Conservation (phyloP, 2,888 invertebrate genomes). For the Patella ulyssiponensis region DNA sequence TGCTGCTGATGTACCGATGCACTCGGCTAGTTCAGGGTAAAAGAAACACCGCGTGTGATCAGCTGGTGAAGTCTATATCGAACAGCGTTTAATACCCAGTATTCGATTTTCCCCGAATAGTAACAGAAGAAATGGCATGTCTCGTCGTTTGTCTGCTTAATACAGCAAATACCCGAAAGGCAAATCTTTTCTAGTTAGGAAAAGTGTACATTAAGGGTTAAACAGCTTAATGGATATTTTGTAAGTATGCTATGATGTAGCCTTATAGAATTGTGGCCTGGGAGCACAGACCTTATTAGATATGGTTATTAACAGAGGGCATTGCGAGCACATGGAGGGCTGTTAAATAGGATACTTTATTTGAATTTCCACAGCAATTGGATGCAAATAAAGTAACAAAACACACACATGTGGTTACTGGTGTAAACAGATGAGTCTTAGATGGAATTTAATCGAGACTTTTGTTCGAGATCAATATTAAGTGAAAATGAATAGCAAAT, state of each 20-base stretch:
- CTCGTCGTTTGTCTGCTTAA: not conserved
- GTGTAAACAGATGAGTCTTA: too few relatives aligned
- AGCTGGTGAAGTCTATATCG: too few relatives aligned
- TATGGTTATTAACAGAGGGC: not conserved
- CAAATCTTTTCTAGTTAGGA: not conserved
- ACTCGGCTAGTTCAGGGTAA: too few relatives aligned
- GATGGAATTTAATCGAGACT: not conserved
- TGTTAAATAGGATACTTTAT: too few relatives aligned
- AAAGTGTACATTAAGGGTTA: conserved; percentile 8
- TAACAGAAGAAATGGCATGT: not conserved
- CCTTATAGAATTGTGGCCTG: not conserved
- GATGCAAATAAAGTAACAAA: too few relatives aligned
- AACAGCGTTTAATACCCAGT: not conserved
- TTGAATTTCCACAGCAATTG: too few relatives aligned
- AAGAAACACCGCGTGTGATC: too few relatives aligned
- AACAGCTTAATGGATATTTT: conserved; percentile 11
- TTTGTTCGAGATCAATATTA: not conserved
- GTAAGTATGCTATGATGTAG: not conserved
- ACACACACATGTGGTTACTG: too few relatives aligned
- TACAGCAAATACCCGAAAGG: conserved; percentile 5
- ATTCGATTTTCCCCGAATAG: not conserved
- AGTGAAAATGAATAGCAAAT: not conserved
- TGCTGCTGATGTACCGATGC: too few relatives aligned
- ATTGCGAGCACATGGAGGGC: too few relatives aligned
- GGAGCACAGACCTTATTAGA: conserved; percentile 4